Evolutionary conservation across 1,140 invertebrate species (phyloP).

Genomic region (Plutomurus gul): DNA sequence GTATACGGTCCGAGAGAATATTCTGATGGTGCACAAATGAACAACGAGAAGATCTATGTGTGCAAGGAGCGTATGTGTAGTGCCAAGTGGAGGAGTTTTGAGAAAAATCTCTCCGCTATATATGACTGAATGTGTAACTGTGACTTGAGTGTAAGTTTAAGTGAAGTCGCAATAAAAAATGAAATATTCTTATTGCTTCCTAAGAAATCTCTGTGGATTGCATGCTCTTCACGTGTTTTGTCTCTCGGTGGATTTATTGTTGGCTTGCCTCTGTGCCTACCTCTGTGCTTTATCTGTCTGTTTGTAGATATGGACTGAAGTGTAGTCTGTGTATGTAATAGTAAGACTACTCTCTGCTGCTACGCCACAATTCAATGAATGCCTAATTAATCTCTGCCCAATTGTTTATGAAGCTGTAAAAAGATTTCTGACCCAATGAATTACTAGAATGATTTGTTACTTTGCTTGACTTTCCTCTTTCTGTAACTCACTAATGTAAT

Average conservation of each 20-base stretch:
- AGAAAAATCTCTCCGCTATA: neutral
- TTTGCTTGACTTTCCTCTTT: neutral
- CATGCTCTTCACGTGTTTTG: conserved; percentile 13
- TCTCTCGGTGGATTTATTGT: neutral
- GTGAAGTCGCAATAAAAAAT: conserved; percentile 15
- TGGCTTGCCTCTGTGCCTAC: neutral
- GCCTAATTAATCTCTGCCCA: conserved; percentile 10
- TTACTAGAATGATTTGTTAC: neutral
- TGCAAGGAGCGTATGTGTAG: neutral
- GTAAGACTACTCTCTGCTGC: no score
- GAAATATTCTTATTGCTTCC: conserved; percentile 25
- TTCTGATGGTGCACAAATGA: no score
- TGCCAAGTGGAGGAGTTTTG: neutral
- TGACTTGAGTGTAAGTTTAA: neutral
- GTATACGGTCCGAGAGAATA: no score
- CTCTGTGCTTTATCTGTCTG: neutral
- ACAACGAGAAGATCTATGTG: neutral
- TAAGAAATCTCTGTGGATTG: neutral
- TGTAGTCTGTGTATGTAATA: no score
- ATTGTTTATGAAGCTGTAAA: conserved; percentile 28
- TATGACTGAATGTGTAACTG: neutral
- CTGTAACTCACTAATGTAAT: neutral
- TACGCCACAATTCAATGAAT: conserved; percentile 22
- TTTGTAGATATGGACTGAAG: no score
- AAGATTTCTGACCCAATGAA: conserved; percentile 2